Base-by-base conservation (phyloP, 2,113 vertebrate genomes). In the Rostratula benghalensis region DNA sequence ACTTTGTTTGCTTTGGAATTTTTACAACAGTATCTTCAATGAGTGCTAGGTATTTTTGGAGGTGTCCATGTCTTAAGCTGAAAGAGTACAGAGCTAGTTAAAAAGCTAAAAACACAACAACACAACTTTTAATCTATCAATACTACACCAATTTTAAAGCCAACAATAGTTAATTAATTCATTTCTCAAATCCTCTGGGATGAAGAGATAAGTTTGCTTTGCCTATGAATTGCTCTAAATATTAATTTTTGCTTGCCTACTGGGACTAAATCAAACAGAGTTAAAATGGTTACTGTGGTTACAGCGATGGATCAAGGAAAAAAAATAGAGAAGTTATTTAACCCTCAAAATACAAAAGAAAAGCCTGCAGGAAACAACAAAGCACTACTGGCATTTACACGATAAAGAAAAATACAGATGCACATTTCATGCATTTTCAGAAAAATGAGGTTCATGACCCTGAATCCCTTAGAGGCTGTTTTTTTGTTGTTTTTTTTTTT, bases 211-310 rank as follows among this genome's bases (percentile, higher is more conserved):
- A 65, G 31, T 95, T 94, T 27, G 21, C 51, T 51, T 91, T 94
- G 70, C 63, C 78, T 95, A 75, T 54, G 74, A 97, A 92, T 92
- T 94, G 93, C 84, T 91, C 89, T 79, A 96, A 96, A 86, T 95
- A 96, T 87, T 94, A 95, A 97, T 91, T 97, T 96, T 92, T 91
- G 73, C 67, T 92, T 95, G 81, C 93, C 89, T 95, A 82, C 87
- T 81, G 89, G 68, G 90, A 96, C 82, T 94, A 94, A 97, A 95
- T 94, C 97, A 97, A 96, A 93, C 87, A 94, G 56, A 95, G 93
- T 95, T 94, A 96, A 97, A 96, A 92, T 94, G 92, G 97, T 97
- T 98, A 97, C 97, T 98, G 97, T 97, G 96, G 97, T 97, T 97
- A 97, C 97, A 96, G 90, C 1, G 7, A 90, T 69, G 67, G 59